Percentiles rank a stretch among this genome's conserved stretches.
Conservation (phyloP, 2,797 vertebrate species). For the Anniella stebbinsi region DNA sequence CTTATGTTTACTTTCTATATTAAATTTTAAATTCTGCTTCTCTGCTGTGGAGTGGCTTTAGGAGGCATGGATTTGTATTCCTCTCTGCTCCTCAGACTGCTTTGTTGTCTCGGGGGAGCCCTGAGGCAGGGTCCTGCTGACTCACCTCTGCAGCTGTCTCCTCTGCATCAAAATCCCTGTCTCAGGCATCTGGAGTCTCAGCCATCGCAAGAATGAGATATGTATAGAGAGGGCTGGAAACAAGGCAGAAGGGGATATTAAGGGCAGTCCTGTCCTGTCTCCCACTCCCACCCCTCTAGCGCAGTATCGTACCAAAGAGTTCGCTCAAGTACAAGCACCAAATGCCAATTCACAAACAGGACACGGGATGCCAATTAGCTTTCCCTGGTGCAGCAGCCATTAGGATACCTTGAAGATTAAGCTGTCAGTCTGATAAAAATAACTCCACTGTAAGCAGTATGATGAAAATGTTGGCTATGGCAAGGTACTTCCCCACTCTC, state of each 20-base stretch:
- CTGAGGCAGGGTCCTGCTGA: not conserved
- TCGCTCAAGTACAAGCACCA: not conserved
- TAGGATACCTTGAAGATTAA: not conserved
- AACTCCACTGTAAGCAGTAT: not conserved
- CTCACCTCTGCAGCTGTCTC: not conserved
- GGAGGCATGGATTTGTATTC: not conserved
- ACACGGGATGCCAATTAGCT: not conserved
- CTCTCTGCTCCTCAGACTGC: not conserved
- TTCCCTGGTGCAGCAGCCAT: not conserved
- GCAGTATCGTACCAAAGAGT: not conserved
- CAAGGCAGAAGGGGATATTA: not conserved
- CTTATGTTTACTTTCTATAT: too few species aligned
- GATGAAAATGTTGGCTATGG: not conserved
- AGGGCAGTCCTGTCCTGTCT: not conserved
- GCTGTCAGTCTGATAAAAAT: not conserved
- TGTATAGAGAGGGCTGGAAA: not conserved
- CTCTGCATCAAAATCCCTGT: not conserved
- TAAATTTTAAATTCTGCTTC: too few species aligned
- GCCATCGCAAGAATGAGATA: not conserved
- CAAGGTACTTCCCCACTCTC: not conserved
- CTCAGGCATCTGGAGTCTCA: not conserved
- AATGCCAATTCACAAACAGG: not conserved
- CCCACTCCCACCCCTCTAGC: not conserved
- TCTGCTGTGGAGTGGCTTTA: not conserved
- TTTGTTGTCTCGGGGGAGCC: not conserved